Base-by-base conservation (phyloP, 1,140 invertebrate species). In the Cydia fagiglandana region DNA sequence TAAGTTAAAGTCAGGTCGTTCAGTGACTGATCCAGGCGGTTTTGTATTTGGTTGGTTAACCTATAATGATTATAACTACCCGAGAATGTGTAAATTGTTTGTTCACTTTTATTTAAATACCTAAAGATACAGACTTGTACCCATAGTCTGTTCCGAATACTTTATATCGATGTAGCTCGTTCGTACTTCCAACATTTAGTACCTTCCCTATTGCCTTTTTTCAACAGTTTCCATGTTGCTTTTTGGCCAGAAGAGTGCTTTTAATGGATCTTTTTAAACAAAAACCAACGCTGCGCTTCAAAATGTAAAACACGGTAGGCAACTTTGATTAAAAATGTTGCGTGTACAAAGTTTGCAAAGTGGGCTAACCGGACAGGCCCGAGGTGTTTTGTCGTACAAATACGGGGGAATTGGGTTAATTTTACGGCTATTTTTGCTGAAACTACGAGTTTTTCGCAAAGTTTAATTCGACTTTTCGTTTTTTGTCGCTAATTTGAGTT, bases 241-340 rank as follows among this genome's bases (percentile, higher is more conserved):
- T 41, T 70, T 70, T 70, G 66, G n/a, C 38, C 34, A 70, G 34
- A 70, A 70, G 66, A 70, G 66, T 70, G 66, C 66, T 70, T 70
- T 70, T 70, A 70, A 70, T 70, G 66, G 66, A 17, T n/a, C 13
- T 70, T 70, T 70, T 70, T 70, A 70, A n/a, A 17, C 30, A 41
- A 70, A 70, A 70, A 70, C 30, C 66, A 17, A 70, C 66, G 45
- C 34, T 41, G 38, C 45, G 64, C 9, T 70, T 45, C 34, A 70
- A 70, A 70, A 70, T 70, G 66, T 70, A 70, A 70, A 70, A 70
- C 64, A 68, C 34, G 66, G 28, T n/a, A 68, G 24, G n/a, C 66
- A 70, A 70, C 34, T 70, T 70, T 70, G 66, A 70, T 70, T 70
- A 70, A 70, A 70, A 70, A 70, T 70, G 66, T 70, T 70, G 34